These are phyloP conservation scores for Meganola albula DNA, from an alignment of 2,888 invertebrate species.

Conservation along the genomic window DNA sequence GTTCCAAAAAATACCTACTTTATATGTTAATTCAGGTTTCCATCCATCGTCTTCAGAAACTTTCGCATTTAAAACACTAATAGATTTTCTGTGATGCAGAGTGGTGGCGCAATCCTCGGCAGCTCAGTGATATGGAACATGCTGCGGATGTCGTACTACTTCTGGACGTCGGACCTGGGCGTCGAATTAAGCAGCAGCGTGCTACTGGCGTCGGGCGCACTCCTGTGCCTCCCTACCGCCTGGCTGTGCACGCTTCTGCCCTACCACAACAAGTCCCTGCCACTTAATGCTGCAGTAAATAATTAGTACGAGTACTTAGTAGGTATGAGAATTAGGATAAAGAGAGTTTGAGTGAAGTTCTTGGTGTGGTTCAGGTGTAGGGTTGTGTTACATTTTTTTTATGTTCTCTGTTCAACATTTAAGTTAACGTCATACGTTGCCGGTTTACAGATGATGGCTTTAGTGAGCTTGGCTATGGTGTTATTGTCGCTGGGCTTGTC, in stretches of 20 bases:
- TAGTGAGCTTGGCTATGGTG: slow-evolving; percentile 53
- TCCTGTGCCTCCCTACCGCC: slow-evolving; percentile 63
- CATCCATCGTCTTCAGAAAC: no score
- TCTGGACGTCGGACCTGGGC: slow-evolving; percentile 65
- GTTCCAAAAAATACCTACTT: no score
- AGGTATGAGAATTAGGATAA: neutral
- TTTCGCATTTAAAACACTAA: neutral
- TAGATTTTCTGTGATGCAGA: slow-evolving; percentile 31
- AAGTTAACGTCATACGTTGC: no score
- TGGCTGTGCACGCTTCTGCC: slow-evolving; percentile 64
- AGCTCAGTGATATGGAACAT: slow-evolving; percentile 56
- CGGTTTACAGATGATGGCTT: slow-evolving; percentile 53
- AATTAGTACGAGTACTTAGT: no score
- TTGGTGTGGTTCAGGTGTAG: neutral
- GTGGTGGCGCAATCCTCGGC: slow-evolving; percentile 61
- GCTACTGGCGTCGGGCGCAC: slow-evolving; percentile 49
- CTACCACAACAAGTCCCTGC: slow-evolving; percentile 45
- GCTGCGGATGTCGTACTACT: slow-evolving; percentile 63
- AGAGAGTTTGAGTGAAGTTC: neutral
- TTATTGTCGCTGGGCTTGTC: slow-evolving; percentile 51
- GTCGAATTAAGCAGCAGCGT: slow-evolving; percentile 52
- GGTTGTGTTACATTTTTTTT: neutral
- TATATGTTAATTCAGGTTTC: no score
- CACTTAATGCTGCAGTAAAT: slow-evolving; percentile 50
- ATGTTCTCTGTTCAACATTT: no score